Conservation (phyloP, 2,888 invertebrate genomes). For the Eupithecia vulgata region DNA sequence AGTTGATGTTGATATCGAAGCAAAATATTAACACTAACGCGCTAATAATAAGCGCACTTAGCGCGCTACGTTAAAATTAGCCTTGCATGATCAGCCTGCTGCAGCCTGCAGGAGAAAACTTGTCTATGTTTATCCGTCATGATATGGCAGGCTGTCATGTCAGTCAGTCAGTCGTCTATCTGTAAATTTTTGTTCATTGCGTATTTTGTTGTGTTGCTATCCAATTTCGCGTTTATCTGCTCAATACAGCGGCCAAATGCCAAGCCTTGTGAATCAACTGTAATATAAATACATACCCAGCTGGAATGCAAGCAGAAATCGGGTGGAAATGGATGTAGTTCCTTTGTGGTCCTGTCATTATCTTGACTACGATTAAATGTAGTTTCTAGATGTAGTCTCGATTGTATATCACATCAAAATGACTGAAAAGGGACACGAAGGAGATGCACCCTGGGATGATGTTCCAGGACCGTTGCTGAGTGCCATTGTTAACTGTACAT, state of each 20-base stretch:
- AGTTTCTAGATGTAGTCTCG: constrained; percentile 15
- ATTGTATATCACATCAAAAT: constrained; percentile 50
- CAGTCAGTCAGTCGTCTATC: background rate
- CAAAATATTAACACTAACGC: too few species aligned
- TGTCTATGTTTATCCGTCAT: background rate
- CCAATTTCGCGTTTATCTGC: constrained; percentile 10
- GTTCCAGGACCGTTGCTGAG: constrained; percentile 82
- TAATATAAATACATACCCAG: constrained; percentile 8
- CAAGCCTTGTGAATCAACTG: constrained; percentile 1
- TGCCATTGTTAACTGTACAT: constrained; percentile 86
- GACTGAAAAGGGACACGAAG: constrained; percentile 73
- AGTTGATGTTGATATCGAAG: too few species aligned
- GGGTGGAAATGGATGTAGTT: constrained; percentile 34
- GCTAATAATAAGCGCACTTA: too few species aligned
- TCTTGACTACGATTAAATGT: constrained; percentile 33
- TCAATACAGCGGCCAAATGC: background rate
- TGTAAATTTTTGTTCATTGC: constrained; percentile 43
- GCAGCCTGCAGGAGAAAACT: too few species aligned
- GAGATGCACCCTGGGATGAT: constrained; percentile 73
- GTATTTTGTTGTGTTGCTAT: constrained; percentile 36
- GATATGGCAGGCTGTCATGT: background rate
- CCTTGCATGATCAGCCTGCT: too few species aligned
- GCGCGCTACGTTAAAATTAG: too few species aligned
- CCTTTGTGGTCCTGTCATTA: constrained; percentile 39
- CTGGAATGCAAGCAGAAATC: constrained; percentile 4